Evolutionary conservation across 2,888 invertebrate species (phyloP).

Genomic region (Synergus laeviventris): DNA sequence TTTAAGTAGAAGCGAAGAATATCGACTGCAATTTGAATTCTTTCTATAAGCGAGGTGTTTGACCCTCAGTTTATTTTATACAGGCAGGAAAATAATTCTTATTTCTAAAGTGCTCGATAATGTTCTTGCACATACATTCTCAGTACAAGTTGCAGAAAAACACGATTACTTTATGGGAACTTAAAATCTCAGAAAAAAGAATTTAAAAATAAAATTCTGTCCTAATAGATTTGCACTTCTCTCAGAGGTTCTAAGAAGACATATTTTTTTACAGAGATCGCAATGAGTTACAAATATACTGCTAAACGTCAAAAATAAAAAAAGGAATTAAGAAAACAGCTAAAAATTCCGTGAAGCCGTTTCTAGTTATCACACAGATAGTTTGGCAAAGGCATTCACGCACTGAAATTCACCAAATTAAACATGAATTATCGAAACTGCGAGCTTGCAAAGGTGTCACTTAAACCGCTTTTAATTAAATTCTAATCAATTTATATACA

Average conservation of each 20-base stretch:
- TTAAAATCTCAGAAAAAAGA: neutral
- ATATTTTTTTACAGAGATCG: slow-evolving; percentile 9
- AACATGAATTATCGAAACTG: slow-evolving; percentile 27
- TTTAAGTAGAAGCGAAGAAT: slow-evolving; percentile 17
- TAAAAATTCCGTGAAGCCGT: slow-evolving; percentile 31
- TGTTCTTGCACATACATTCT: slow-evolving; percentile 31
- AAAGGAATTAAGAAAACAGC: slow-evolving; percentile 22
- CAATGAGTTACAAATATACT: slow-evolving; percentile 22
- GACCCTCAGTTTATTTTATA: slow-evolving; percentile 23
- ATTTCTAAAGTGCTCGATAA: slow-evolving; percentile 28
- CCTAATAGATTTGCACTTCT: slow-evolving; percentile 13
- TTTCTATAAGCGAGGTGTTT: slow-evolving; percentile 4
- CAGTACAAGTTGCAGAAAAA: slow-evolving; percentile 21
- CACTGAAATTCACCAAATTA: slow-evolving; percentile 21
- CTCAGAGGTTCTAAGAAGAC: neutral
- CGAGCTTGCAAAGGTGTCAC: slow-evolving; percentile 17
- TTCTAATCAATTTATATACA: slow-evolving; percentile 31
- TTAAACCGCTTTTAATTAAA: neutral
- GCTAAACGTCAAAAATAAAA: neutral
- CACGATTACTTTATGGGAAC: slow-evolving; percentile 24
- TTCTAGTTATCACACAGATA: slow-evolving; percentile 31
- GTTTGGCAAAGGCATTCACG: slow-evolving; percentile 34
- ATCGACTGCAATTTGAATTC: slow-evolving; percentile 11
- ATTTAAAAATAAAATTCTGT: neutral
- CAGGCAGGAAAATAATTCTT: slow-evolving; percentile 34